Evolutionary conservation across 2,888 invertebrate species (phyloP).

Genomic region (Orchesella flavescens): DNA sequence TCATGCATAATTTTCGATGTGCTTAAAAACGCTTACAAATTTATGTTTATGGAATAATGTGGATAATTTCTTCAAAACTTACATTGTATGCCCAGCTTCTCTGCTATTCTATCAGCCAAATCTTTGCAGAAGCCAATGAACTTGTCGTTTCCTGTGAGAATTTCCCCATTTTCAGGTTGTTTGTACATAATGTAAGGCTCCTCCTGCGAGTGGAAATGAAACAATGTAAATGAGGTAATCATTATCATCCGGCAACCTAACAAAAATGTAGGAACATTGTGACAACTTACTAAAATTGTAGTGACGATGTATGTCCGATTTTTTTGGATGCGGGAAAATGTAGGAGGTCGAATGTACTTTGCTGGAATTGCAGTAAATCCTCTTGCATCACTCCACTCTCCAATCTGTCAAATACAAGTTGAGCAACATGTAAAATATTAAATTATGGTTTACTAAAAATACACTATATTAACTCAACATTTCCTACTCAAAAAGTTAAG

Average conservation of each 20-base stretch:
- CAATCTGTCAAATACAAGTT: constrained; percentile 67
- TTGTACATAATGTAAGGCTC: constrained; percentile 91
- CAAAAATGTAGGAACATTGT: background rate
- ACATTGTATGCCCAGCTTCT: constrained; percentile 89
- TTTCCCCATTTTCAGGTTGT: constrained; percentile 80
- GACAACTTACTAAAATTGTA: constrained; percentile 81
- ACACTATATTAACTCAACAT: no score
- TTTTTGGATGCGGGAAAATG: constrained; percentile 69
- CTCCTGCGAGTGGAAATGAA: constrained; percentile 77
- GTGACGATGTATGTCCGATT: constrained; percentile 92
- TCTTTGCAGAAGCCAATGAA: constrained; percentile 88
- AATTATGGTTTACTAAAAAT: no score
- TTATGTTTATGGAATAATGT: no score
- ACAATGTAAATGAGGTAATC: background rate
- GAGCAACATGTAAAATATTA: background rate
- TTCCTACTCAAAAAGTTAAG: no score
- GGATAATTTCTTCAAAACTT: constrained; percentile 74
- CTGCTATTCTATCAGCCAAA: constrained; percentile 80
- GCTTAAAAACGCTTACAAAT: no score
- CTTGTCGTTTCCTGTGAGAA: constrained; percentile 81
- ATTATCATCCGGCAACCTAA: background rate
- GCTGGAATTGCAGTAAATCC: constrained; percentile 71
- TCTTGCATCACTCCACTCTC: constrained; percentile 71
- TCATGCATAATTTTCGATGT: no score
- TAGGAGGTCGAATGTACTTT: constrained; percentile 71